phyloP scores from a whole-genome alignment of 2,888 invertebrate genomes.

The Dusona sp. region DNA sequence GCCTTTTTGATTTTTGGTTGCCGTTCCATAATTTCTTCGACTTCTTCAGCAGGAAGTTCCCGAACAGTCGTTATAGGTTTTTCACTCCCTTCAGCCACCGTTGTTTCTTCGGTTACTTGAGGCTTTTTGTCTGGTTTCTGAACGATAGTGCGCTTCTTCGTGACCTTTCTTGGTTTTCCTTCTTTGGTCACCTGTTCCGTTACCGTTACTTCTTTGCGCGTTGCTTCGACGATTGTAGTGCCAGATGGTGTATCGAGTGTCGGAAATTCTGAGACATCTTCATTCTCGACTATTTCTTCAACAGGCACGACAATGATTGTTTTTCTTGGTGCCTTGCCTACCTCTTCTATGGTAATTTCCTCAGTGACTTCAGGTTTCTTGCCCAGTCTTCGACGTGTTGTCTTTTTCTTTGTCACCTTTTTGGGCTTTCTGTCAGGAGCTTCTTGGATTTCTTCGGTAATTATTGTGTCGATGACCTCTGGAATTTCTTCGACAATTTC shows the following conservation, averaged over 20 bases:
- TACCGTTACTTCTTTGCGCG: conserved; percentile 81
- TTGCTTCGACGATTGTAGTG: conserved; percentile 61
- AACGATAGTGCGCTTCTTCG: conserved; percentile 70
- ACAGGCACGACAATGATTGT: background rate
- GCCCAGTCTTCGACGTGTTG: conserved; percentile 67
- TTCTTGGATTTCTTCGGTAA: conserved; percentile 72
- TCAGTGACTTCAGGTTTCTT: conserved; percentile 76
- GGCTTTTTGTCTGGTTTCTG: conserved; percentile 70
- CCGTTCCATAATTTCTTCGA: conserved; percentile 70
- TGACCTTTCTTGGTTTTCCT: conserved; percentile 74
- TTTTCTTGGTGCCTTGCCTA: conserved; percentile 72
- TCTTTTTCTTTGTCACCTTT: conserved; percentile 71
- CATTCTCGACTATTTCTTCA: conserved; percentile 39
- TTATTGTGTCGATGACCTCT: conserved; percentile 70
- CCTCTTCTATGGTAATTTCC: conserved; percentile 79
- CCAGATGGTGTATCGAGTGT: conserved; percentile 68
- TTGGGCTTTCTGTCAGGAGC: conserved; percentile 77
- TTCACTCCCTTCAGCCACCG: conserved; percentile 78
- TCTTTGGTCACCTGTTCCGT: conserved; percentile 82
- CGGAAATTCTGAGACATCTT: conserved; percentile 40
- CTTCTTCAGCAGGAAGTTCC: conserved; percentile 70
- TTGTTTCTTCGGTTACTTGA: conserved; percentile 82
- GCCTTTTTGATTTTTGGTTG: conserved; percentile 58
- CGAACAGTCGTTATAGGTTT: conserved; percentile 74
- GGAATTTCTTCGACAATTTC: conserved; percentile 69